Percentiles rank a stretch among this genome's conserved stretches.
Evolutionary conservation across 2,888 invertebrate species (phyloP).

Genomic region (Polia nebulosa): DNA sequence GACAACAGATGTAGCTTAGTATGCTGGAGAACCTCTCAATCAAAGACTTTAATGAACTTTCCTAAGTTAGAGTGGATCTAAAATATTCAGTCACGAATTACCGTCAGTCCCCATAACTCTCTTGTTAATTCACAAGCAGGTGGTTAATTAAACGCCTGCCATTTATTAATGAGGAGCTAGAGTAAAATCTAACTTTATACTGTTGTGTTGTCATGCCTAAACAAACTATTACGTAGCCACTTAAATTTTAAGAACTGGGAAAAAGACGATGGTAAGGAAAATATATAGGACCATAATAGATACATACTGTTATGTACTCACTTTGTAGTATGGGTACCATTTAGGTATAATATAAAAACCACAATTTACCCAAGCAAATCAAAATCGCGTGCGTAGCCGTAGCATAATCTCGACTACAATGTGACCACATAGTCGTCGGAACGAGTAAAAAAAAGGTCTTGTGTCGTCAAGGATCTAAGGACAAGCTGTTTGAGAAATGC

Average conservation of each 20-base stretch:
- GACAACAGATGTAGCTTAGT: constrained; percentile 31
- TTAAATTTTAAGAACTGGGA: constrained; percentile 19
- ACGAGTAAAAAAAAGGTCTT: constrained; percentile 51
- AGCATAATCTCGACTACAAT: constrained; percentile 19
- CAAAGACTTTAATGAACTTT: constrained; percentile 87
- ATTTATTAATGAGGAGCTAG: constrained; percentile 49
- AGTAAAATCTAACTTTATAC: constrained; percentile 37
- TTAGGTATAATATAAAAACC: not conserved
- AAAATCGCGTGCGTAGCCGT: constrained; percentile 26
- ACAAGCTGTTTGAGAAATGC: constrained; percentile 78
- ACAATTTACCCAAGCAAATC: constrained; percentile 21
- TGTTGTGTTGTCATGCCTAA: constrained; percentile 18
- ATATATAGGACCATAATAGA: not conserved
- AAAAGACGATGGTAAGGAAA: not conserved
- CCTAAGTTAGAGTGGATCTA: constrained; percentile 88
- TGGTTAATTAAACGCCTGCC: constrained; percentile 63
- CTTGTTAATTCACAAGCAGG: constrained; percentile 62
- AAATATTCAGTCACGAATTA: constrained; percentile 88
- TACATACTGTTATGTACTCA: constrained; percentile 5
- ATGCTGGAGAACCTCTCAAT: constrained; percentile 77
- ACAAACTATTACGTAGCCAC: not conserved
- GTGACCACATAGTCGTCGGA: constrained; percentile 33
- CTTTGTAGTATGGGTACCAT: not conserved
- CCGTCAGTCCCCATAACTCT: constrained; percentile 75
- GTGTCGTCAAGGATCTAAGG: constrained; percentile 56